A percentile compares a stretch with the other conserved stretches of the same genome.
Evolutionary conservation across 2,113 vertebrate genomes (phyloP).

Genomic region (Pachycephala philippinensis): DNA sequence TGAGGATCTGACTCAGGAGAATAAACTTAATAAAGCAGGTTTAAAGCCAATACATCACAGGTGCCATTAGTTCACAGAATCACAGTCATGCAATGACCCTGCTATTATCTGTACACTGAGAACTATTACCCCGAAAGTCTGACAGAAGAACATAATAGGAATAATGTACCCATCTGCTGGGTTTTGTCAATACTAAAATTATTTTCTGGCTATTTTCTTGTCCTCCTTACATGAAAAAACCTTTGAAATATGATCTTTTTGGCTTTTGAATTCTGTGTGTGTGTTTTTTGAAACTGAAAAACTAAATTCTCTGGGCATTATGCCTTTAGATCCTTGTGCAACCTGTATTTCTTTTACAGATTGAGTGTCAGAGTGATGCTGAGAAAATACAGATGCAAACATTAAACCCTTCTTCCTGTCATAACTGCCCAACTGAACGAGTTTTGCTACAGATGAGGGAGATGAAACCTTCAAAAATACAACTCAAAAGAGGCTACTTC

Average conservation of each 20-base stretch:
- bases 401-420: neutral
- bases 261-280: neutral
- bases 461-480: neutral
- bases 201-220: neutral
- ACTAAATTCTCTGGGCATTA: neutral
- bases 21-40: conserved; percentile 3
- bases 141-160: neutral
- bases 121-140: neutral
- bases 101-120: neutral
- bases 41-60: neutral
- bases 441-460: neutral
- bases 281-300: neutral
- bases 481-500: neutral
- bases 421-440: neutral
- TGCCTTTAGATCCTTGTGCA: neutral
- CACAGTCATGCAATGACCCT: neutral
- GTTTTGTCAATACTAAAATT: neutral
- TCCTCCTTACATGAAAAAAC: neutral
- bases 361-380: neutral
- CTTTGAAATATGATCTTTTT: neutral
- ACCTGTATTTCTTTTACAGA: neutral
- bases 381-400: conserved; percentile 13
- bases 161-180: neutral
- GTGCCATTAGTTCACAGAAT: neutral
- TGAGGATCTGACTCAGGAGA: neutral